Evolutionary conservation across 1,140 invertebrate genomes (phyloP), one percentile per base, ranked within the genome.

Genomic region (Piezodorus guildinii): DNA sequence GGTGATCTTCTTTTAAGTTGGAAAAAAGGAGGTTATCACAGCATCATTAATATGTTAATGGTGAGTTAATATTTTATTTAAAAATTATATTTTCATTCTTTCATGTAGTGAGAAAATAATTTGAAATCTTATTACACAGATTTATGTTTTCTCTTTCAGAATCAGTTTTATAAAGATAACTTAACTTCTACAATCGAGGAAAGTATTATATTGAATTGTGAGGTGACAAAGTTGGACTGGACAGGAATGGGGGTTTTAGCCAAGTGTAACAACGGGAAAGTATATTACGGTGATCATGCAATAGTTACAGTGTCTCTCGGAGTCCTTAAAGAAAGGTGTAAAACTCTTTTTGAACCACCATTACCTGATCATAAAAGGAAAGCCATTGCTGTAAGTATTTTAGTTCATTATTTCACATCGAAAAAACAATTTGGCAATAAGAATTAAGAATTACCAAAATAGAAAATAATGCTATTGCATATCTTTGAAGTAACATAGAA

Each of bases 301-400:
- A 83, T 89, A 56, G 76, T 85, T 12, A 87, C 86, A 2, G 73
- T 83, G 0, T 83, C 85, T 0, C 64, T 89, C 44, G 86, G 83
- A 10, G 85, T 87, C 12, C 70, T 89, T 2, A 86, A 87, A 73
- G 78, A 83, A 58, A 77, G 73, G 43, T 68, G 66, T 52, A 51
- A 45, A 4, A 67, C 73, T 23, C 68, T 86, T 6, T 88, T 88
- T 71, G 74, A 72, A n/a, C 85, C 85, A 1, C 67, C 74, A 16
- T 69, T 87, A 39, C 81, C 85, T 0, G 60, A 71, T 17, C 70
- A 79, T 10, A 88, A 87, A 75, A 68, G 80, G 2, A 74, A 77
- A 39, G 75, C 80, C 0, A 85, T 87, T 21, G 74, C 83, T 65
- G 75, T 76, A 70, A 62, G 61, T 59, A 60, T 6, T 56, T 39